These are phyloP conservation scores for Manduca sexta DNA, from an alignment of 1,140 invertebrate genomes.

Conservation along the genomic window DNA sequence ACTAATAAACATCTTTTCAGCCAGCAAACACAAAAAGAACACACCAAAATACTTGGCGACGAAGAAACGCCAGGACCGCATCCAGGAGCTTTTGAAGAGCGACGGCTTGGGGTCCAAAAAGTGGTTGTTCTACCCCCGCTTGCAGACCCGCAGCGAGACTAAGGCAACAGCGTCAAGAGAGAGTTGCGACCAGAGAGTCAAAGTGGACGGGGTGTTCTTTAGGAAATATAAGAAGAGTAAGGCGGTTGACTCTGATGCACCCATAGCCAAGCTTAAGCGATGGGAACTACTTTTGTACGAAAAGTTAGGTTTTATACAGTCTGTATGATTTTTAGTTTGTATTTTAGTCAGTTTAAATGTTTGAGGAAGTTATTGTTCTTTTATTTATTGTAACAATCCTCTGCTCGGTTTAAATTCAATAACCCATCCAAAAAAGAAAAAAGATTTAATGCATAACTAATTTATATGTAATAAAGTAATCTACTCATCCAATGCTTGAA, in stretches of 20 bases:
- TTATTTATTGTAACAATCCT: constrained; percentile 9
- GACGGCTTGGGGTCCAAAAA: constrained; percentile 54
- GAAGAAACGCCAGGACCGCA: constrained; percentile 50
- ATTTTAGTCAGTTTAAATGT: background rate
- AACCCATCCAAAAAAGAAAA: too few relatives aligned
- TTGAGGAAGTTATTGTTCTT: constrained; percentile 9
- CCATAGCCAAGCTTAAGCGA: constrained; percentile 53
- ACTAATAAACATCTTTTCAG: constrained; percentile 23
- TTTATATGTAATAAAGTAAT: too few relatives aligned
- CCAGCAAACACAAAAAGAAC: constrained; percentile 49
- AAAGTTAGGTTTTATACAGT: constrained; percentile 59
- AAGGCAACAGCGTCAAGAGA: constrained; percentile 22
- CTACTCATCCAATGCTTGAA: too few relatives aligned
- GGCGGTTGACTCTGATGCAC: constrained; percentile 41
- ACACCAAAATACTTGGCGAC: constrained; percentile 53
- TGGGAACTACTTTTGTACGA: constrained; percentile 63
- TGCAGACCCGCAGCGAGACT: constrained; percentile 17
- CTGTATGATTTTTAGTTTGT: constrained; percentile 28
- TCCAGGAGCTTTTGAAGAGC: constrained; percentile 52
- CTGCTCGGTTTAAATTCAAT: too few relatives aligned
- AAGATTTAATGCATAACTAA: too few relatives aligned
- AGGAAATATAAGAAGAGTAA: constrained; percentile 54
- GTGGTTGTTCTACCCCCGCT: constrained; percentile 52
- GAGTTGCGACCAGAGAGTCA: constrained; percentile 46
- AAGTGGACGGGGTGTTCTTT: constrained; percentile 52